phyloP scores from a whole-genome alignment of 2,888 invertebrate genomes.

The Drosophila pegasa region DNA sequence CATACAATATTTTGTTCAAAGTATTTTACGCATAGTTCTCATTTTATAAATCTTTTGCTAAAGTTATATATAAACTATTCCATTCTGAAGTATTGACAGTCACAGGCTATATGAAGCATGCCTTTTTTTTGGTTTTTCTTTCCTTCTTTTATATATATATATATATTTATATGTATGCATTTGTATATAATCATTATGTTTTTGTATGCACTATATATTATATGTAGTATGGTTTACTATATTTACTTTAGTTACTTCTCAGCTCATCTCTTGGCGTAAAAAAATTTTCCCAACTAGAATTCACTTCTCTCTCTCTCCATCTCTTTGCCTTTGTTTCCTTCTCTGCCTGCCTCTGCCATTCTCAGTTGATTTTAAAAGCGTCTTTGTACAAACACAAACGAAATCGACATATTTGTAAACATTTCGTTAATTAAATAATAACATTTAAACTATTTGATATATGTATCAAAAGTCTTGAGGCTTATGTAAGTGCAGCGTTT shows the following conservation, averaged over 20 bases:
- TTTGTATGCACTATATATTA: constrained; percentile 55
- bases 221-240: constrained; percentile 69
- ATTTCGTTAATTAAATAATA: constrained; percentile 52
- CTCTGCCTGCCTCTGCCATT: constrained; percentile 10
- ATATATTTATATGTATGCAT: constrained; percentile 45
- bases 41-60: constrained; percentile 70
- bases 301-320: background rate
- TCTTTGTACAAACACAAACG: constrained; percentile 80
- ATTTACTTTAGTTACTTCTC: constrained; percentile 41
- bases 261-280: constrained; percentile 61
- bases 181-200: constrained; percentile 66
- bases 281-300: constrained; percentile 56
- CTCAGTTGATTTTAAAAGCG: constrained; percentile 67
- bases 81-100: constrained; percentile 83
- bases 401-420: constrained; percentile 38
- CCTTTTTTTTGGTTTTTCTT: constrained; percentile 40
- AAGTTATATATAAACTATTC: constrained; percentile 79
- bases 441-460: constrained; percentile 82
- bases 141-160: constrained; percentile 53
- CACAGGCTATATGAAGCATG: constrained; percentile 82
- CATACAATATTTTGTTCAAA: constrained; percentile 45
- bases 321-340: background rate
- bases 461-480: constrained; percentile 80
- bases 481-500: constrained; percentile 77
- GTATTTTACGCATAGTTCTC: constrained; percentile 37